Evolutionary conservation across 2,888 invertebrate species (phyloP).

Genomic region (Chromoteleia sp.): DNA sequence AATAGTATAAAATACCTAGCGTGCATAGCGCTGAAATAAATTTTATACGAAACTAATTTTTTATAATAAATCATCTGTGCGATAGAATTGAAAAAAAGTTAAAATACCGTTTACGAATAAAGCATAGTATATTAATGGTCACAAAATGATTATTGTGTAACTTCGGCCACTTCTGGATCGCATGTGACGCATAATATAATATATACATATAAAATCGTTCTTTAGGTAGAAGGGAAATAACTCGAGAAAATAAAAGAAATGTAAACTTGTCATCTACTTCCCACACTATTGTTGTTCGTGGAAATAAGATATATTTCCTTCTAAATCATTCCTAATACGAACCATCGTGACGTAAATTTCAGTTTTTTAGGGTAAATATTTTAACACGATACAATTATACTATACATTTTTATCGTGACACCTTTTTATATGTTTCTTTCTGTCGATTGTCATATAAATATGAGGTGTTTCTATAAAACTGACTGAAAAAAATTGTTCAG

Average conservation of each 20-base stretch:
- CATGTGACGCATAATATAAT: not conserved
- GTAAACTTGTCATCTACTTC: constrained; percentile 1
- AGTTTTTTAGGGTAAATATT: not conserved
- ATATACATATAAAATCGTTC: not conserved
- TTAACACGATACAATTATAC: not conserved
- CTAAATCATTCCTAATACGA: constrained; percentile 1
- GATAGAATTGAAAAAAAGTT: not conserved
- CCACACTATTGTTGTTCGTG: not conserved
- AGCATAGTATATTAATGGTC: not conserved
- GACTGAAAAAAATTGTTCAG: too few species aligned
- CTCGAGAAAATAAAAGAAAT: not conserved
- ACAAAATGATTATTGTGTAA: constrained; percentile 1
- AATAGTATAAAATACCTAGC: too few species aligned
- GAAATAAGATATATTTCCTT: constrained; percentile 1
- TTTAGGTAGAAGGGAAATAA: not conserved
- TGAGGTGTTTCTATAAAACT: too few species aligned
- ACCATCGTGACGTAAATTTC: not conserved
- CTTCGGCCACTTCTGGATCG: not conserved
- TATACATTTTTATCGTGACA: not conserved
- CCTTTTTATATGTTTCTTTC: not conserved
- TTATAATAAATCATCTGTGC: not conserved
- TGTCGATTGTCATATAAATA: not conserved
- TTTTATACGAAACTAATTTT: too few species aligned
- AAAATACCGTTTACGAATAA: not conserved
- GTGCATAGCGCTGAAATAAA: too few species aligned